Evolutionary conservation across 2,797 vertebrate genomes (phyloP), one percentile per base, ranked within the genome.

Genomic region (Chanos chanos): DNA sequence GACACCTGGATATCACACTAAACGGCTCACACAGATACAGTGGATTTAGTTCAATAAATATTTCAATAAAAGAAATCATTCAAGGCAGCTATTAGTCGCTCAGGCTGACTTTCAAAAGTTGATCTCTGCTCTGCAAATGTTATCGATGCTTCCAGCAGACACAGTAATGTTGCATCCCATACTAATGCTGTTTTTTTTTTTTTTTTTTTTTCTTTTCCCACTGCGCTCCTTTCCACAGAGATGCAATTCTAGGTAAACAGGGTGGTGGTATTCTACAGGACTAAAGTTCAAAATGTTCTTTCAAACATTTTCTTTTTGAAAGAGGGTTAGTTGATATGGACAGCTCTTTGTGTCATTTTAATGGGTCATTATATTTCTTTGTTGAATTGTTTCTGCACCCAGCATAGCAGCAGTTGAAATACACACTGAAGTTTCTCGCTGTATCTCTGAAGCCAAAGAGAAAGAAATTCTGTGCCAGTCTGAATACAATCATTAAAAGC

Each of bases 1-100:
- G 78, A 84, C 70, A 68, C 75, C 64, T 34, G 43, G 74, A 78
- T 75, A 76, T 73, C 76, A 64, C 61, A 79, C 74, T 82, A 83
- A 88, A 87, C 72, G 71, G 68, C 68, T 75, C 61, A 72, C 53
- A 66, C 63, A 79, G 74, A 81, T 79, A 79, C 70, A 74, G 70
- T 74, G 66, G 66, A 74, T 83, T 86, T 77, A 81, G 73, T 73
- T 76, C 74, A 73, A 85, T 81, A 82, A 81, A 86, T 86, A 85
- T 83, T 85, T 82, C 76, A 77, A 81, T 81, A 74, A 30, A 68
- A 61, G 76, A 79, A 68, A 77, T 64, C 40, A 15, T 67, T 61
- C 5, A 68, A 66, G 41, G 25, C 72, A 45, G 72, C 70, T 70
- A 71, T 80, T 73, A 64, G 59, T 68, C 64, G 64, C 68, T 68